phyloP scores from a whole-genome alignment of 2,113 vertebrate species.

The Oostethus manadensis region DNA sequence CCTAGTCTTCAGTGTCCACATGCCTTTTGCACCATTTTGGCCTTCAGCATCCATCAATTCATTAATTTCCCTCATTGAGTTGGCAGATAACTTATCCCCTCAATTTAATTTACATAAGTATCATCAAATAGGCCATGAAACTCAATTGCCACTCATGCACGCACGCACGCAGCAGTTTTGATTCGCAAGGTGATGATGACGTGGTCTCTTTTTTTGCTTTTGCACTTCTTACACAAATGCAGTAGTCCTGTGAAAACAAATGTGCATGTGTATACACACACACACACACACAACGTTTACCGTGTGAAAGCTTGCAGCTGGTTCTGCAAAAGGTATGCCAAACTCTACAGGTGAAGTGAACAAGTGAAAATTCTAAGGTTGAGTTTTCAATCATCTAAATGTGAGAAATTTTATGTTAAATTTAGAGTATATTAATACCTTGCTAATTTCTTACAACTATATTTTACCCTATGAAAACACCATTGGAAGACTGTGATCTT shows the following conservation, averaged over 20 bases:
- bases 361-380: slow-evolving; percentile 27
- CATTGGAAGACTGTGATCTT: slow-evolving; percentile 50
- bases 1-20: slow-evolving; percentile 56
- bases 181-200: slow-evolving; percentile 27
- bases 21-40: slow-evolving; percentile 74
- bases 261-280: slow-evolving; percentile 44
- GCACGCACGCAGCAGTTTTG: slow-evolving; percentile 29
- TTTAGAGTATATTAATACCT: slow-evolving; percentile 35
- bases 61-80: slow-evolving; percentile 27
- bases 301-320: slow-evolving; percentile 57
- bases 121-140: slow-evolving; percentile 25
- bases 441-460: slow-evolving; percentile 28
- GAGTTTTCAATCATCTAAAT: slow-evolving; percentile 39
- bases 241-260: slow-evolving; percentile 51
- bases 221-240: slow-evolving; percentile 48
- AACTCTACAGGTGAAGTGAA: slow-evolving; percentile 42
- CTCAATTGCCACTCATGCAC: slow-evolving; percentile 25
- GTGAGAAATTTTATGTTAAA: slow-evolving; percentile 42
- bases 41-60: slow-evolving; percentile 58
- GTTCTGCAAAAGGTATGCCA: slow-evolving; percentile 66
- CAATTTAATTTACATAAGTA: slow-evolving; percentile 25
- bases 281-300: slow-evolving; percentile 11
- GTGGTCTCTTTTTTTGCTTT: slow-evolving; percentile 37
- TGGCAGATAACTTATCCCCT: slow-evolving; percentile 13
- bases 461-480: slow-evolving; percentile 44